Percentiles rank a stretch among this genome's conserved stretches.
Conservation (phyloP, 2,888 invertebrate species). For the Aporophyla nigra region DNA sequence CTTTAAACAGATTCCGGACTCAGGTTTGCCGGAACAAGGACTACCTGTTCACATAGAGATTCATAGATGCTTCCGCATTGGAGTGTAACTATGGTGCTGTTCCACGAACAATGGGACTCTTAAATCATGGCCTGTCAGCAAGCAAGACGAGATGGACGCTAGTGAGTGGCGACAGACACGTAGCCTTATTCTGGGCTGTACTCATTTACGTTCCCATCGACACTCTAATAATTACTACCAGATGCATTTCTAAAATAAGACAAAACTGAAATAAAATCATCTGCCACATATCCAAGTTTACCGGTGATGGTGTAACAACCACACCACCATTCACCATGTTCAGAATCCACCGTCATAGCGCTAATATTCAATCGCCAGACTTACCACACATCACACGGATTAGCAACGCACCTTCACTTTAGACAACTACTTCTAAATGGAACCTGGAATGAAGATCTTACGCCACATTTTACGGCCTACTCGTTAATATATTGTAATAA, state of each 20-base stretch:
- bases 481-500: conserved; percentile 15
- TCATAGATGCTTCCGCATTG: too few species aligned
- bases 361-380: conserved; percentile 9
- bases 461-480: conserved; percentile 32
- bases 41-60: too few species aligned
- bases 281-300: background rate
- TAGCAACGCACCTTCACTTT: conserved; percentile 30
- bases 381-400: conserved; percentile 11
- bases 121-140: too few species aligned
- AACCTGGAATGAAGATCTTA: conserved; percentile 6
- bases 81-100: too few species aligned
- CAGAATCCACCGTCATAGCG: background rate
- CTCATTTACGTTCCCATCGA: too few species aligned
- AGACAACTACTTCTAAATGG: conserved; percentile 8
- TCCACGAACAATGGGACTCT: too few species aligned
- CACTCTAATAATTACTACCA: background rate
- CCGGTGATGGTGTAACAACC: background rate
- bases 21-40: too few species aligned
- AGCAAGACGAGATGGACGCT: too few species aligned
- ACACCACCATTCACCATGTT: background rate
- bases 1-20: too few species aligned
- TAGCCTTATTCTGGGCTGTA: too few species aligned
- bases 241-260: background rate
- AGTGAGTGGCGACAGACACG: too few species aligned
- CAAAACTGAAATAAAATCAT: background rate